Percentiles rank a stretch among this genome's conserved stretches.
Evolutionary conservation across 2,888 invertebrate genomes (phyloP).

Genomic region (Yponomeuta sedellus): DNA sequence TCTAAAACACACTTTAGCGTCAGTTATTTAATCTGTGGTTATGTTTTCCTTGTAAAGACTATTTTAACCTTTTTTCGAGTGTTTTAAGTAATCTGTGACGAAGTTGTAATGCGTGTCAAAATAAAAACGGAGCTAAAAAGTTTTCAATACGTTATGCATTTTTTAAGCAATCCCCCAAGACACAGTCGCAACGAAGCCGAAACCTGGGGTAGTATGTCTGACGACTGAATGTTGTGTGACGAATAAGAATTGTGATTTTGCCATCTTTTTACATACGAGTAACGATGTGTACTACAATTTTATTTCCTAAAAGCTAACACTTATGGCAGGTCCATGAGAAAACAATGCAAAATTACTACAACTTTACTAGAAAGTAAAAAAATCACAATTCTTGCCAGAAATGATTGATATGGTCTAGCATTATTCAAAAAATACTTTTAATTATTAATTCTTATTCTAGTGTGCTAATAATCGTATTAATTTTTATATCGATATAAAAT

Average conservation of each 20-base stretch:
- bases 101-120: neutral
- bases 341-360: neutral
- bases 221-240: constrained; percentile 32
- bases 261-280: constrained; percentile 9
- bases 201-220: constrained; percentile 27
- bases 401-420: constrained; percentile 26
- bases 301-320: constrained; percentile 17
- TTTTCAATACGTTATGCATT: neutral
- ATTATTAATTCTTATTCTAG: constrained; percentile 68
- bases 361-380: constrained; percentile 28
- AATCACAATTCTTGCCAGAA: constrained; percentile 52
- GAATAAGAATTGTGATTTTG: constrained; percentile 39
- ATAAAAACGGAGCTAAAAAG: neutral
- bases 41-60: too few species aligned
- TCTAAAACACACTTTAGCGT: too few species aligned
- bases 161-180: constrained; percentile 3
- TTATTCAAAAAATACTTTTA: constrained; percentile 24
- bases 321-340: constrained; percentile 16
- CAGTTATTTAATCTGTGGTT: too few species aligned
- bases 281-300: constrained; percentile 9
- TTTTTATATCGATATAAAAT: constrained; percentile 53
- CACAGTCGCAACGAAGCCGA: neutral
- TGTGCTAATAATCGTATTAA: constrained; percentile 75
- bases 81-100: too few species aligned
- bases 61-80: too few species aligned